A percentile compares a stretch with the other conserved stretches of the same genome.
Evolutionary conservation across 1,140 invertebrate species (phyloP).

Genomic region (Ladona fulva): DNA sequence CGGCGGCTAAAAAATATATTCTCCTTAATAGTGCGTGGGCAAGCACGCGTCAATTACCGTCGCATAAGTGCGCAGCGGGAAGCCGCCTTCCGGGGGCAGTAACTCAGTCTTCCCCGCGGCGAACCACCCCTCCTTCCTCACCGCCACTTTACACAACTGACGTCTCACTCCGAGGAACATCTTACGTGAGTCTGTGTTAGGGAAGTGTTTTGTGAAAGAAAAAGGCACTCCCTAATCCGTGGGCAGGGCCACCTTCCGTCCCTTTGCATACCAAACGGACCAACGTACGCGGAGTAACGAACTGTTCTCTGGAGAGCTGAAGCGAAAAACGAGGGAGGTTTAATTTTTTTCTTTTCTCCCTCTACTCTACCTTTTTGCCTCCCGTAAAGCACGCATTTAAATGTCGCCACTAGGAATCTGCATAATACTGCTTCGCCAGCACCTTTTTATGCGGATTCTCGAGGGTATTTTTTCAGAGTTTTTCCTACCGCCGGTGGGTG

Average conservation of each 20-base stretch:
- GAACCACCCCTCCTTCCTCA: background rate
- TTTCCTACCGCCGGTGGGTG: no score
- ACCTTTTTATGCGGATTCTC: no score
- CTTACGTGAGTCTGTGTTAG: background rate
- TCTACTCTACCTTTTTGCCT: background rate
- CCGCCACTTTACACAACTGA: background rate
- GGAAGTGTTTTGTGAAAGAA: background rate
- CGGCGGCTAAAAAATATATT: no score
- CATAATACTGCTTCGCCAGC: no score
- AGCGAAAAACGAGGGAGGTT: background rate
- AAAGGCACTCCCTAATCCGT: conserved; percentile 3
- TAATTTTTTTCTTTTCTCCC: background rate
- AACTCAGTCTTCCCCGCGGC: background rate
- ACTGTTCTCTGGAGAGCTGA: background rate
- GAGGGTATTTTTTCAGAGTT: no score
- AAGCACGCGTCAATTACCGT: background rate
- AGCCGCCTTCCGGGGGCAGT: background rate
- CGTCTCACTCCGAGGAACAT: background rate
- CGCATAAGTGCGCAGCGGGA: background rate
- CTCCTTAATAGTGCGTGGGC: background rate
- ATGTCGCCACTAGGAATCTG: background rate
- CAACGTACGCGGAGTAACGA: background rate
- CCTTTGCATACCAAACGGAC: background rate
- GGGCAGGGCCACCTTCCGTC: background rate
- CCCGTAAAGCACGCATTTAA: background rate